Evolutionary conservation across 2,113 vertebrate species (phyloP), one percentile per base, ranked within the genome.

Genomic region (Coptodon rendalli): DNA sequence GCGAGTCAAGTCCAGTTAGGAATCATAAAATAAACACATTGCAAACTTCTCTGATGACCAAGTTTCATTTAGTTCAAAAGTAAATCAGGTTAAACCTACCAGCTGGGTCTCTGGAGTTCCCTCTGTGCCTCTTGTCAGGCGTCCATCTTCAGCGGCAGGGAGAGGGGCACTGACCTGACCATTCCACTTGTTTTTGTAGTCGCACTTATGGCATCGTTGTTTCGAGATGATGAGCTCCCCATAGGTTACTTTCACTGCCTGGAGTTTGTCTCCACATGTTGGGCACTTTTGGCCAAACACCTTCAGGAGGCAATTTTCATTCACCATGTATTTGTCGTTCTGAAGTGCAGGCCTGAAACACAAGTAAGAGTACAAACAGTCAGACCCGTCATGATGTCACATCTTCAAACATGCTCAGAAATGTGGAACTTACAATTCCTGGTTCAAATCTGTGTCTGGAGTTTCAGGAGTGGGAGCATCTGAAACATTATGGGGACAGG

Each of bases 271-370:
- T 85, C 68, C 82, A 71, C 93, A 94, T 2, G 6, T 81, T 2
- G 88, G 91, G 9, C 93, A 92, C 14, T 57, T 90, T 31, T 6
- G 22, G 5, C 43, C 5, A 24, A 92, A 90, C 84, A 92, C 73
- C 82, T 85, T 31, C 10, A 93, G 66, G 68, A 94, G 91, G 7
- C 79, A 66, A 3, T 40, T 88, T 78, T 93, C 89, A 17, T 91
- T 89, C 66, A 91, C 89, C 4, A 82, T 54, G 10, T 87, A 82
- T 38, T 89, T 92, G 9, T 78, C 86, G n/a, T 84, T 84, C 71
- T 86, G 71, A 66, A 76, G 22, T 10, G 59, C 43, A 22, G 59
- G 78, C 80, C 92, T 93, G 9, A 82, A 88, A 84, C 54, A 17
- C 9, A 59, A 19, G 8, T 2, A 59, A 50, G 31, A 5, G 24